Conservation (phyloP, 2,113 vertebrate genomes). For the Cyphomyrus discorhynchus region DNA sequence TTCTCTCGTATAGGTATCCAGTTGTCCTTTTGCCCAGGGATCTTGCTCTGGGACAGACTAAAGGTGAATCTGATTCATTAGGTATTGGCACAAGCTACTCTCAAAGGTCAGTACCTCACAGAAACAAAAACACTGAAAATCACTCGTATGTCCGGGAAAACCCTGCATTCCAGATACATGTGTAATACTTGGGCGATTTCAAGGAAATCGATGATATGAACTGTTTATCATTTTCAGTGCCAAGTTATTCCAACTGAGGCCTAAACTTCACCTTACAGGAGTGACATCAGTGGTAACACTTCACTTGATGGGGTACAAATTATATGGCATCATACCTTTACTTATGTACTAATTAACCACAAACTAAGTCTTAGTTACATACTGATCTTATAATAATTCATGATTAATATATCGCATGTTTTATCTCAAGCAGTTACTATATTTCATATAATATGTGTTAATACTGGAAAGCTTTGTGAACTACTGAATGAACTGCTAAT, state of each 20-base stretch:
- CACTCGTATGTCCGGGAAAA: slow-evolving; percentile 35
- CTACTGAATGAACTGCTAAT: not conserved
- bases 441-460: not conserved
- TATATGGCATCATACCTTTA: not conserved
- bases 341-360: not conserved
- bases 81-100: slow-evolving; percentile 9
- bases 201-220: not conserved
- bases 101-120: not conserved
- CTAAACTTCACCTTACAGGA: not conserved
- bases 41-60: not conserved
- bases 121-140: not conserved
- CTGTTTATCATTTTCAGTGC: not conserved
- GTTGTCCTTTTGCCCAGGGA: not conserved
- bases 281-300: not conserved
- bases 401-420: not conserved
- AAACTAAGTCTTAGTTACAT: not conserved
- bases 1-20: slow-evolving; percentile 52
- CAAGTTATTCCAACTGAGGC: not conserved
- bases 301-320: not conserved
- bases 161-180: slow-evolving; percentile 32
- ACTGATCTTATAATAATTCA: not conserved
- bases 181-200: not conserved
- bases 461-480: not conserved
- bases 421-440: not conserved
- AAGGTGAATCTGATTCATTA: not conserved